Evolutionary conservation across 2,113 vertebrate genomes (phyloP).

Genomic region (Misgurnus anguillicaudatus): DNA sequence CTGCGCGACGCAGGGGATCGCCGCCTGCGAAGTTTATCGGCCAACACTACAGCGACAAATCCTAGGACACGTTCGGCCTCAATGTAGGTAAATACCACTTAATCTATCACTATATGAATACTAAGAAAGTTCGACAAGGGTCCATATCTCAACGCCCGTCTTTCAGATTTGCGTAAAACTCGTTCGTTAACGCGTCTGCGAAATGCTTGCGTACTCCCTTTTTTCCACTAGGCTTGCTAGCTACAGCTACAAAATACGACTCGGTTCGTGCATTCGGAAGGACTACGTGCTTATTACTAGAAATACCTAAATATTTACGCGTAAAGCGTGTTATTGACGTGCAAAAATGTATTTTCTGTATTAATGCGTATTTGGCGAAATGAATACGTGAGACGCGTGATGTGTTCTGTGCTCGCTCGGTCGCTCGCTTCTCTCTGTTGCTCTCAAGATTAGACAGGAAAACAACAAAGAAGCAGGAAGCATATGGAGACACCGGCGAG

Average conservation of each 20-base stretch:
- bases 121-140: not conserved
- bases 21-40: slow-evolving; percentile 60
- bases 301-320: not conserved
- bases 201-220: slow-evolving; percentile 8
- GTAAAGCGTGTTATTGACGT: too few species aligned
- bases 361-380: not conserved
- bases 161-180: slow-evolving; percentile 3
- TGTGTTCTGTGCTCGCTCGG: slow-evolving; percentile 12
- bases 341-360: not conserved
- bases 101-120: not conserved
- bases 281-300: not conserved
- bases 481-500: slow-evolving; percentile 53
- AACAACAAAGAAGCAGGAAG: slow-evolving; percentile 67
- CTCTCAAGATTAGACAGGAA: slow-evolving; percentile 38
- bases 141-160: not conserved
- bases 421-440: slow-evolving; percentile 21
- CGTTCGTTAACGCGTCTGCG: not conserved
- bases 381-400: not conserved
- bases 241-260: not conserved
- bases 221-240: not conserved
- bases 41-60: slow-evolving; percentile 53
- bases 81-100: slow-evolving; percentile 60
- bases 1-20: slow-evolving; percentile 58
- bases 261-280: not conserved
- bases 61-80: slow-evolving; percentile 58